A percentile compares a stretch with the other conserved stretches of the same genome.
phyloP scores from a whole-genome alignment of 2,113 vertebrate species.

The Gulo gulo region DNA sequence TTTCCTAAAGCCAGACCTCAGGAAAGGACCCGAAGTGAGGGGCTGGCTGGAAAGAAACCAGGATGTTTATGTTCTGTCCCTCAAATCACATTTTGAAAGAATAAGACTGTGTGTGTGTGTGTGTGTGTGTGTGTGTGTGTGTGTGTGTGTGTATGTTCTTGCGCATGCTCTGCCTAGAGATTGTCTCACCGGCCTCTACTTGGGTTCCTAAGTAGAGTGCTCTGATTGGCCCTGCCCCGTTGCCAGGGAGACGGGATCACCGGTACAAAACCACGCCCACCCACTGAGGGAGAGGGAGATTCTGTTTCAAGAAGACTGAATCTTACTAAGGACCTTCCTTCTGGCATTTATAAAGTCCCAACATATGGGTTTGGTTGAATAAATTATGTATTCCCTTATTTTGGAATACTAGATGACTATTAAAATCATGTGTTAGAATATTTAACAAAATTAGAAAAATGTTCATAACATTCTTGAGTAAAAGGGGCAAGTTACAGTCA shows the following conservation, averaged over 20 bases:
- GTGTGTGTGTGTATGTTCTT: not conserved
- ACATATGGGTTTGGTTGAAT: not conserved
- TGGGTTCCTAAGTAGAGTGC: not conserved
- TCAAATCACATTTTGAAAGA: not conserved
- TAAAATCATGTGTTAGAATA: not conserved
- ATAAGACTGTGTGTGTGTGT: not conserved
- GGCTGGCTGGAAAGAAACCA: not conserved
- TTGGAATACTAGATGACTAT: not conserved
- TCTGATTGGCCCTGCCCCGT: not conserved
- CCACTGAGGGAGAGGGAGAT: not conserved
- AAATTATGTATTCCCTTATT: not conserved
- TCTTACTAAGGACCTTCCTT: not conserved
- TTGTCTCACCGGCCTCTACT: not conserved
- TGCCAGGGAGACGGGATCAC: not conserved
- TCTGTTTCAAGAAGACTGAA: not conserved
- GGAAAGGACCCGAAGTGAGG: not conserved
- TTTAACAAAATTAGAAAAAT: not conserved
- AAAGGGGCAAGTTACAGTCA: not conserved
- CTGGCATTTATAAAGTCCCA: not conserved
- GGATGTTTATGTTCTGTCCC: not conserved
- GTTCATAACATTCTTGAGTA: not conserved
- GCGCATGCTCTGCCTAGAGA: not conserved
- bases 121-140: not conserved
- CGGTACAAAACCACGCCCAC: not conserved
- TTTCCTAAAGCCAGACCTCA: not conserved